These are phyloP conservation scores for Leucoraja erinaceus DNA, from an alignment of 2,113 vertebrate species.

Conservation along the genomic window DNA sequence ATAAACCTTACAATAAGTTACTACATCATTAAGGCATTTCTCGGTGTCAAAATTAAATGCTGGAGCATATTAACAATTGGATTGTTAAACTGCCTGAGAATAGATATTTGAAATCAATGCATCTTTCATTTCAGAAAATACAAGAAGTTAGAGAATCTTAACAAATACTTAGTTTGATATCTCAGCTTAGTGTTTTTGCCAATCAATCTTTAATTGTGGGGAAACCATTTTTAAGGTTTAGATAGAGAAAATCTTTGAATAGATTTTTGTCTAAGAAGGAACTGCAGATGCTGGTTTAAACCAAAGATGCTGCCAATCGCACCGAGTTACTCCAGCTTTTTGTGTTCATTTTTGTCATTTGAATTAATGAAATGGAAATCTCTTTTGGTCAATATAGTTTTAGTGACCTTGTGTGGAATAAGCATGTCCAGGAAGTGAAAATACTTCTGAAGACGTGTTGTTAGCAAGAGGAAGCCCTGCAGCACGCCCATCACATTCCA, in stretches of 20 bases:
- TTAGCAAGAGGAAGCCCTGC: neutral
- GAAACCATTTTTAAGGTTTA: neutral
- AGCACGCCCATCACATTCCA: neutral
- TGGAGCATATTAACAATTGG: neutral
- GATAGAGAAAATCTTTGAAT: neutral
- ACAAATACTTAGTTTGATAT: neutral
- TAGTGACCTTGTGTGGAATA: neutral
- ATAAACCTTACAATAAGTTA: neutral
- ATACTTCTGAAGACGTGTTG: neutral
- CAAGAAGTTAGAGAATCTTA: neutral
- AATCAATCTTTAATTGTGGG: neutral
- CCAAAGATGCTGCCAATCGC: too few species aligned
- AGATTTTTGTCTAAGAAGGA: neutral
- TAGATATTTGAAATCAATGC: neutral
- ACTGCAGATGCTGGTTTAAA: too few species aligned
- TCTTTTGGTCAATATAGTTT: neutral
- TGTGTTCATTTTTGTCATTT: neutral
- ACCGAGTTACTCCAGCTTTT: too few species aligned
- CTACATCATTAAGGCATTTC: neutral
- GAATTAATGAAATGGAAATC: neutral
- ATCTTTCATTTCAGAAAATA: neutral
- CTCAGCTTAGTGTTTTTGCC: neutral
- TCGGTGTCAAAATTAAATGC: neutral
- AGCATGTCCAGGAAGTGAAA: neutral
- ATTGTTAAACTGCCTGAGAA: neutral